Evolutionary conservation across 2,797 vertebrate genomes (phyloP), one percentile per base, ranked within the genome.

Genomic region (Argyrosomus regius): DNA sequence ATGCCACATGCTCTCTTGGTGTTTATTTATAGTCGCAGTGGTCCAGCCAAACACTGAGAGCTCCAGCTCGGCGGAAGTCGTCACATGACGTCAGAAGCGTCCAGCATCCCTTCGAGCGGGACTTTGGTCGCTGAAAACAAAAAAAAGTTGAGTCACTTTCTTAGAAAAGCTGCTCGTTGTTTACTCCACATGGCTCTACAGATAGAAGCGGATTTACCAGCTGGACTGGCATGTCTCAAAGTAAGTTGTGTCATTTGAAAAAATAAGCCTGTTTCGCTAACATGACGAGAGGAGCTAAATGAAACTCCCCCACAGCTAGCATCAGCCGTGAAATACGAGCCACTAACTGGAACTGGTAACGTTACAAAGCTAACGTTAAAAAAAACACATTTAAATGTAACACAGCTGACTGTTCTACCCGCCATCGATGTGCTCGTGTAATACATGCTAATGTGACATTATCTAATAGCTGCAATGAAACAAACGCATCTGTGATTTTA

Each of bases 191-290:
- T 96, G 94, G 81, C 90, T 0, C 24, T 62, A 4, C 66, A 77
- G 6, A 43, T 59, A 0, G 92, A 94, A 74, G 65, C 87, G 46
- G 90, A 93, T 72, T 76, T 93, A 0, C 88, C 94, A 0, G 77
- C 90, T 0, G 83, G 17, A 4, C 80, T 94, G 1, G 84, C 87
- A 0, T 90, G 85, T 77, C 73, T 96, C 11, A 95, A 95, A 92
- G 96, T 96, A 91, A 91, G 94, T 90, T 43, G 8, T 45, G 0
- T 26, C 2, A 28, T 50, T 72, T 31, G 12, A 9, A 60, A 8
- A 35, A 41, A 22, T 12, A 6, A 0, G 7, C 7, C 1, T 41
- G 18, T 62, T 78, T 61, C 61, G 62, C 17, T 60, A 28, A 57
- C 14, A 46, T 43, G 26, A n/a, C 7, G 8, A 45, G 5, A 41